Evolutionary conservation across 37 sponge, comb jelly and placozoan genomes (phyloP).

Genomic region (Aphrocallistes beatrix): DNA sequence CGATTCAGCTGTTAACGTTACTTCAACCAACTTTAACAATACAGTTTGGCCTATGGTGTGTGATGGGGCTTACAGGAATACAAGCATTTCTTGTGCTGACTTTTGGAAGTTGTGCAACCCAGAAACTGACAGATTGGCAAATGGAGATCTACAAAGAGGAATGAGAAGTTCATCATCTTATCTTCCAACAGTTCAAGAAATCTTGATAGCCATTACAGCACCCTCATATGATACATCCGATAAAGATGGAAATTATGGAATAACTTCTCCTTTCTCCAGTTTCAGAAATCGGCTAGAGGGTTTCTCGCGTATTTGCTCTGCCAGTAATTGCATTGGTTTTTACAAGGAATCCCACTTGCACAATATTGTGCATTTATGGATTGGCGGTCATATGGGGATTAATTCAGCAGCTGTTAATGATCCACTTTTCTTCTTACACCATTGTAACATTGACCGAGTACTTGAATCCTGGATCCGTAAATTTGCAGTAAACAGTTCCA

Average conservation of each 20-base stretch:
- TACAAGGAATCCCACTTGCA: not conserved
- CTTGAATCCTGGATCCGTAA: not conserved
- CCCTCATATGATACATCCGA: conserved; percentile 24
- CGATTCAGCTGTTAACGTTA: conserved; percentile 5
- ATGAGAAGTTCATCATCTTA: not conserved
- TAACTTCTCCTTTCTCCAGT: not conserved
- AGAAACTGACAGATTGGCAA: not conserved
- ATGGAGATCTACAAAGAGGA: conserved; percentile 23
- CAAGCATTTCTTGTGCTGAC: not conserved
- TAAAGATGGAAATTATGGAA: not conserved
- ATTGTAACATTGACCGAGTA: conserved; percentile 7
- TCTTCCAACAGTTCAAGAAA: conserved; percentile 21
- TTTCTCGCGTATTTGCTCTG: conserved; percentile 20
- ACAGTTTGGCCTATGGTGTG: conserved; percentile 21
- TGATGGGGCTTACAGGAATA: not conserved
- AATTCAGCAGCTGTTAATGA: not conserved
- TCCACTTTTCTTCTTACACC: conserved; percentile 7
- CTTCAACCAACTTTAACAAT: not conserved
- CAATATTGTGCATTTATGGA: not conserved
- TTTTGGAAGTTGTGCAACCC: conserved; percentile 22
- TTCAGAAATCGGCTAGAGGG: conserved; percentile 25
- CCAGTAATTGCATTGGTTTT: not conserved
- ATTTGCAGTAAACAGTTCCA: not conserved
- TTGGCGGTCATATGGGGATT: not conserved
- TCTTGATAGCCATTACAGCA: conserved; percentile 23